Evolutionary conservation across 1,140 invertebrate genomes (phyloP).

Genomic region (Sycobia sp.): DNA sequence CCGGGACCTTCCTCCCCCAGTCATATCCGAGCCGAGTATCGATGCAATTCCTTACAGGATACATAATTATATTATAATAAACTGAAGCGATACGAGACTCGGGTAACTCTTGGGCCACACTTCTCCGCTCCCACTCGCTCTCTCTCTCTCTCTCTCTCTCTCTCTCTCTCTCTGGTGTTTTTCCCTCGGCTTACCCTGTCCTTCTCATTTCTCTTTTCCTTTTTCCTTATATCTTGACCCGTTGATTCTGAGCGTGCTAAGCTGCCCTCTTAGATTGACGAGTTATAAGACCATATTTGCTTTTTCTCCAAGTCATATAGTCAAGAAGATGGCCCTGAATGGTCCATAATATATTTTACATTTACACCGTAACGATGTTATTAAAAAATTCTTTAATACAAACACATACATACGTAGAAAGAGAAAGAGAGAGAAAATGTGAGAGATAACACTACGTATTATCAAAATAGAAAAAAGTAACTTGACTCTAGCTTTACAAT

Average conservation of each 20-base stretch:
- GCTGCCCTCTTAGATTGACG: slow-evolving; percentile 1
- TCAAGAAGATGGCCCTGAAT: no score
- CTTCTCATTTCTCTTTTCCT: slow-evolving; percentile 9
- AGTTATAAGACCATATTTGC: slow-evolving; percentile 22
- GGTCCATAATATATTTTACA: no score
- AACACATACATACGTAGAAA: no score
- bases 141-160: slow-evolving; percentile 1
- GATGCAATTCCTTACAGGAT: slow-evolving; percentile 48
- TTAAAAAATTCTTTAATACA: no score
- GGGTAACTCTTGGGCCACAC: slow-evolving; percentile 13
- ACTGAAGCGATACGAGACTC: slow-evolving; percentile 56
- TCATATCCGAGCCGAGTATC: slow-evolving; percentile 46
- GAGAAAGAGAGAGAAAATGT: no score
- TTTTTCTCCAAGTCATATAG: no score
- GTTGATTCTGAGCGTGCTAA: no score
- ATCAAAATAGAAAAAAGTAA: no score
- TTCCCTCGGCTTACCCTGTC: not conserved
- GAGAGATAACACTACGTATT: no score
- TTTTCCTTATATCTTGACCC: no score
- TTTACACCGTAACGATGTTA: no score
- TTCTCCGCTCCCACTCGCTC: not conserved
- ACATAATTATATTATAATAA: slow-evolving; percentile 65
- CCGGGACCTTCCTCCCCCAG: not conserved
- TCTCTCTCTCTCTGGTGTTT: not conserved
- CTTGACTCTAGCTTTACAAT: no score